A percentile compares a stretch with the other conserved stretches of the same genome.
phyloP scores from a whole-genome alignment of 2,113 vertebrate genomes.

The Motacilla alba region DNA sequence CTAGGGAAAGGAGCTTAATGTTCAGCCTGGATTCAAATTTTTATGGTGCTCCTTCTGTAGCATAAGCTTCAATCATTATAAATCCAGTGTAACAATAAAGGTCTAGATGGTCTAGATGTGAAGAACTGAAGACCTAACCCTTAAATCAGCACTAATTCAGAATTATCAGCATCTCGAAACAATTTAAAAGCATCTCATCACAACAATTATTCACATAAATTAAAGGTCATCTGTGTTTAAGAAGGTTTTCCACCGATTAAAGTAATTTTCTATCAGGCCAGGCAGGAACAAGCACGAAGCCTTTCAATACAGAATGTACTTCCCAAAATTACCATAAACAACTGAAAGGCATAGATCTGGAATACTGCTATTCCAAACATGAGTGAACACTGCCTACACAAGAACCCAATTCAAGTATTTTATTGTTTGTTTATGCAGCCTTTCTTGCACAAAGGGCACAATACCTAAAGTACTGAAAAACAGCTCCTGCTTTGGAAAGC shows the following conservation, averaged over 20 bases:
- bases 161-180: not conserved
- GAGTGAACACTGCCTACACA: not conserved
- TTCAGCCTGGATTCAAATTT: not conserved
- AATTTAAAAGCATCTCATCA: not conserved
- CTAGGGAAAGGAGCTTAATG: not conserved
- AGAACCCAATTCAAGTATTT: not conserved
- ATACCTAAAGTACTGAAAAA: not conserved
- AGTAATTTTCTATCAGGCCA: not conserved
- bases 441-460: not conserved
- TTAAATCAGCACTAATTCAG: not conserved
- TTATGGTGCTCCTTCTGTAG: not conserved
- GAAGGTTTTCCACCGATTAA: not conserved
- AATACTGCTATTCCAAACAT: not conserved
- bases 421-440: not conserved
- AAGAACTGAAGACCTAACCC: not conserved
- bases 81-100: not conserved
- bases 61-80: not conserved
- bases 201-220: not conserved
- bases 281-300: not conserved
- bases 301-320: not conserved
- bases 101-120: not conserved
- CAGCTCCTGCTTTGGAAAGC: not conserved
- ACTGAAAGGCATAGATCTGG: not conserved
- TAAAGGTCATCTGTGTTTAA: not conserved
- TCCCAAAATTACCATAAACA: not conserved